Evolutionary conservation across 2,888 invertebrate genomes (phyloP), one percentile per base, ranked within the genome.

Genomic region (Endotricha flammealis): DNA sequence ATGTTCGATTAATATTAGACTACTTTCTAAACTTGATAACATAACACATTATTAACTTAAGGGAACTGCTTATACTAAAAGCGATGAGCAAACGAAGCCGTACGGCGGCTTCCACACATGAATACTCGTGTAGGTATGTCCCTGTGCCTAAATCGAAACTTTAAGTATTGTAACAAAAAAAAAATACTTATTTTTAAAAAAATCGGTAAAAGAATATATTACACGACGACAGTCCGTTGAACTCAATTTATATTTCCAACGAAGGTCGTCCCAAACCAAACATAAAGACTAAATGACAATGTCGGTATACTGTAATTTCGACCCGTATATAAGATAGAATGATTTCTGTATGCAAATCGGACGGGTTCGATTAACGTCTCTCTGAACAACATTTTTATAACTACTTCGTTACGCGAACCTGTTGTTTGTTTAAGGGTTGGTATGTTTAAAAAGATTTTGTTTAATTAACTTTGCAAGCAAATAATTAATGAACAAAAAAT

Each of bases 391-490:
- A 62, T 57, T 44, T 63, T 67, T 61, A 65, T 56, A 43, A 63
- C 74, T 71, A 67, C 78, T 71, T 62, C 51, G 65, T 73, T 78
- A 79, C 78, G 70, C 70, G 44, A 41, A 50, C 29, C 20, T 20
- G 20, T 8, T 16, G 6, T 6, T 16, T 16, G 16, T n/a, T n/a
- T n/a, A n/a, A n/a, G n/a, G n/a, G n/a, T n/a, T n/a, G n/a, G n/a
- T n/a, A n/a, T n/a, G n/a, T 44, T 36, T 16, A 42, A 48, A 44
- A 39, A 48, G 38, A 32, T 33, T 24, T 42, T 42, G 35, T 28
- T 29, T 30, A 48, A 16, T 31, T 24, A 12, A 32, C 11, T n/a
- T 29, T 17, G 22, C 11, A 4, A 30, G 20, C 10, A 11, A 3
- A 1, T 17, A 12, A 16, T n/a, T n/a, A n/a, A n/a, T n/a, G n/a